These are phyloP conservation scores for Linyphia triangularis DNA, from an alignment of 2,888 invertebrate species.

Conservation along the genomic window DNA sequence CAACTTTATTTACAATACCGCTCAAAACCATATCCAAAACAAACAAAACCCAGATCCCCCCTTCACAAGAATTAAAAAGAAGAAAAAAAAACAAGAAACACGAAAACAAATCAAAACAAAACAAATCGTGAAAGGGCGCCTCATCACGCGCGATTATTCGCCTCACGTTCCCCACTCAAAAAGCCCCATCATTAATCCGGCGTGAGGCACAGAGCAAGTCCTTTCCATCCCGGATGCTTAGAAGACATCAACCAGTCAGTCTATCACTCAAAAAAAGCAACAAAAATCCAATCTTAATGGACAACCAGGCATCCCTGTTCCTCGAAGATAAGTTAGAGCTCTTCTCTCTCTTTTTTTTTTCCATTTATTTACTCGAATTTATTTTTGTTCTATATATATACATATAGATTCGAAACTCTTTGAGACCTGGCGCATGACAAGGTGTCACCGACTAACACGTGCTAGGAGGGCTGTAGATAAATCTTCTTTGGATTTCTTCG, in stretches of 20 bases:
- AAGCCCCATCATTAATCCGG: conserved; percentile 72
- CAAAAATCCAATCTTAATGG: conserved; percentile 65
- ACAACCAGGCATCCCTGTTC: conserved; percentile 64
- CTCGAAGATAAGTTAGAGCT: conserved; percentile 67
- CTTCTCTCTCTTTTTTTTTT: conserved; percentile 24
- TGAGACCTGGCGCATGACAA: conserved; percentile 68
- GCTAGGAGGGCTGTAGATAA: conserved; percentile 43
- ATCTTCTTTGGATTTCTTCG: conserved; percentile 45
- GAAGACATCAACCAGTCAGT: conserved; percentile 60
- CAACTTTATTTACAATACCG: no score
- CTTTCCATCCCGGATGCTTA: conserved; percentile 65
- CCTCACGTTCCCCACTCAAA: conserved; percentile 69
- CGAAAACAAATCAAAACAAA: conserved; percentile 17
- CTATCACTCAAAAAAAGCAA: conserved; percentile 69
- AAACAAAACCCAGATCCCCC: not conserved
- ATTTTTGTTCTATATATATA: conserved; percentile 14
- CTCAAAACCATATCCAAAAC: not conserved
- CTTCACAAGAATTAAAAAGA: not conserved
- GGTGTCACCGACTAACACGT: conserved; percentile 70
- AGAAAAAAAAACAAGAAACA: not conserved
- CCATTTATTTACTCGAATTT: conserved; percentile 28
- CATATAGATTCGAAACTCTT: conserved; percentile 48
- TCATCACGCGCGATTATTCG: conserved; percentile 67
- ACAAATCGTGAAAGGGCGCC: conserved; percentile 40
- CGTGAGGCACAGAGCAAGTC: no score